Percentiles rank a stretch among this genome's conserved stretches.
These are phyloP conservation scores for Pammene fasciana DNA, from an alignment of 2,888 invertebrate genomes.

Conservation along the genomic window DNA sequence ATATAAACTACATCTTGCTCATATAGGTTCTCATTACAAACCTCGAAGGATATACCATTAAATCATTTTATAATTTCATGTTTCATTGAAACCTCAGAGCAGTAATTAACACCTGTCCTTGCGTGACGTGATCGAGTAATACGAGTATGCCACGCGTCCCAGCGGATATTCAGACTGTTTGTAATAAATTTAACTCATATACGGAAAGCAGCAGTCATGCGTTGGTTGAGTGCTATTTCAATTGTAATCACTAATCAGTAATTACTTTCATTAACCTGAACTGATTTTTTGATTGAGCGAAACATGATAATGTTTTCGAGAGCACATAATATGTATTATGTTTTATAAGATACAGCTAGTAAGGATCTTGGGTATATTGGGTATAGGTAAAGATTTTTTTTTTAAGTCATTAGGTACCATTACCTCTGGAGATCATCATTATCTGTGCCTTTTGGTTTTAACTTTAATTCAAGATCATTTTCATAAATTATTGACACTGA, in stretches of 20 bases:
- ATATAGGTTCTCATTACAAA: not conserved
- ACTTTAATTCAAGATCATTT: no score
- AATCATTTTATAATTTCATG: not conserved
- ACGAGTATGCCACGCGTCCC: slow-evolving; percentile 24
- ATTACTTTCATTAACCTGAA: not conserved
- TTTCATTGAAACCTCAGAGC: slow-evolving; percentile 13
- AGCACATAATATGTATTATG: no score
- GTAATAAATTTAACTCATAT: not conserved
- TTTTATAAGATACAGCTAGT: no score
- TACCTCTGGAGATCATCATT: no score
- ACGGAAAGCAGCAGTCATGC: not conserved
- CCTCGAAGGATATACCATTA: not conserved
- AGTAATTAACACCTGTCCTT: slow-evolving; percentile 33
- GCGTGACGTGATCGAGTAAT: slow-evolving; percentile 32
- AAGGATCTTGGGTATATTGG: no score
- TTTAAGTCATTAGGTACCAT: no score
- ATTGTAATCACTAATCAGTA: no score
- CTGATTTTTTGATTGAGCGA: no score
- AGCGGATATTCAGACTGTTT: slow-evolving; percentile 2
- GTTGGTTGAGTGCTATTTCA: not conserved
- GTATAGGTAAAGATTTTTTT: no score
- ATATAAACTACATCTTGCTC: not conserved
- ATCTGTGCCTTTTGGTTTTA: no score
- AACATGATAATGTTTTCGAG: no score
- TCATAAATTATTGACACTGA: no score